Evolutionary conservation across 2,113 vertebrate genomes (phyloP).

Genomic region (Solenodon paradoxus): DNA sequence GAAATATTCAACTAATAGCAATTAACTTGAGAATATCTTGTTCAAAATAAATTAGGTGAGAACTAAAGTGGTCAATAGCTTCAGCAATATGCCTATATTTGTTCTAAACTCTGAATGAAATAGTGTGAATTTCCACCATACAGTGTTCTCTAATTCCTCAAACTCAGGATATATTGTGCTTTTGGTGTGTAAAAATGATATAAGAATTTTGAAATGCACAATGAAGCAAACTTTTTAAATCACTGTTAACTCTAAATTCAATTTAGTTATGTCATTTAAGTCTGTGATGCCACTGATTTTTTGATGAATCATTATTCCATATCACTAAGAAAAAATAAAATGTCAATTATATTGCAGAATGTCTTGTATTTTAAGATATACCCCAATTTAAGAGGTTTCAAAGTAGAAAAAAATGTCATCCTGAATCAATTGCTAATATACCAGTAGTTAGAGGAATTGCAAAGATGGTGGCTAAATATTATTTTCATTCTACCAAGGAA

Average conservation of each 20-base stretch:
- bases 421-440: neutral
- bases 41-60: neutral
- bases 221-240: neutral
- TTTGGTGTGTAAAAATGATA: neutral
- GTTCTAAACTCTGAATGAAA: neutral
- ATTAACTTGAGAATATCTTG: neutral
- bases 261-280: conserved; percentile 21
- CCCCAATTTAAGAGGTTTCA: conserved; percentile 12
- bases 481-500: neutral
- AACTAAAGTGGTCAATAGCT: neutral
- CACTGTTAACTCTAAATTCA: conserved; percentile 17
- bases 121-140: neutral
- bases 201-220: conserved; percentile 21
- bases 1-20: conserved; percentile 35
- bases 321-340: conserved; percentile 41
- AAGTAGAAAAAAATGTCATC: neutral
- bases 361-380: neutral
- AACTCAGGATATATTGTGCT: neutral
- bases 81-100: neutral
- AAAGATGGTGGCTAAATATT: neutral
- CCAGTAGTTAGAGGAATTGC: neutral
- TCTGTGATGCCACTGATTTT: neutral
- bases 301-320: neutral
- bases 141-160: neutral
- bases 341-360: neutral